These are phyloP conservation scores for Caenorhabditis inopinata DNA, from an alignment of 1,140 invertebrate species.

Conservation along the genomic window DNA sequence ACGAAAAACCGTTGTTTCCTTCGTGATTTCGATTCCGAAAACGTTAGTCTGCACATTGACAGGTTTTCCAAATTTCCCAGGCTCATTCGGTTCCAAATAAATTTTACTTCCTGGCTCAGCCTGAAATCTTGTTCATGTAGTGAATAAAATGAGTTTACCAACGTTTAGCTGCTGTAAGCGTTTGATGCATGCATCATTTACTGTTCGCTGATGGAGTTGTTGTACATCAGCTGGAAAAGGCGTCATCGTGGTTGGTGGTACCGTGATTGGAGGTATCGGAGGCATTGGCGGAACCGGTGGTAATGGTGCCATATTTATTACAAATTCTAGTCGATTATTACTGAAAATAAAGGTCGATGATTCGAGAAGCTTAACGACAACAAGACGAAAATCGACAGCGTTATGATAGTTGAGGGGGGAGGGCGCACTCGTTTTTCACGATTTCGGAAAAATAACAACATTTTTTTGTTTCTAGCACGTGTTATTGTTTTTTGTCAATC, in stretches of 20 bases:
- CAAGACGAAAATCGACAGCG: too few relatives aligned
- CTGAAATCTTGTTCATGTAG: background rate
- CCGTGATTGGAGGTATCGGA: slow-evolving; percentile 10
- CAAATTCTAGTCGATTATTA: background rate
- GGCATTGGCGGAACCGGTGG: slow-evolving; percentile 10
- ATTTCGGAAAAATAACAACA: too few relatives aligned
- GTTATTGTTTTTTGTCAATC: too few relatives aligned
- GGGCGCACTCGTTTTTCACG: too few relatives aligned
- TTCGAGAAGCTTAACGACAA: too few relatives aligned
- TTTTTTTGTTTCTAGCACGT: too few relatives aligned
- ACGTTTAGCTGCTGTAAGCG: background rate
- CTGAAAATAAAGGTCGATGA: background rate
- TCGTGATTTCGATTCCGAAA: slow-evolving; percentile 21
- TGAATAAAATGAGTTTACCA: too few relatives aligned
- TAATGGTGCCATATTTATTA: background rate
- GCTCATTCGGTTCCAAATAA: background rate
- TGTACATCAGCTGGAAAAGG: background rate
- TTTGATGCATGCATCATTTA: background rate
- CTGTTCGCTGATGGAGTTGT: background rate
- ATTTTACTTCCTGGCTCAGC: background rate
- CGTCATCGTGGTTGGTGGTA: background rate
- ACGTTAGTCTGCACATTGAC: slow-evolving; percentile 34
- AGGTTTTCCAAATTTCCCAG: slow-evolving; percentile 26
- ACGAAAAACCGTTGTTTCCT: slow-evolving; percentile 1
- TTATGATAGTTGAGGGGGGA: too few relatives aligned